Conservation (phyloP, 2,113 vertebrate genomes). For the Pyrgilauda ruficollis region DNA sequence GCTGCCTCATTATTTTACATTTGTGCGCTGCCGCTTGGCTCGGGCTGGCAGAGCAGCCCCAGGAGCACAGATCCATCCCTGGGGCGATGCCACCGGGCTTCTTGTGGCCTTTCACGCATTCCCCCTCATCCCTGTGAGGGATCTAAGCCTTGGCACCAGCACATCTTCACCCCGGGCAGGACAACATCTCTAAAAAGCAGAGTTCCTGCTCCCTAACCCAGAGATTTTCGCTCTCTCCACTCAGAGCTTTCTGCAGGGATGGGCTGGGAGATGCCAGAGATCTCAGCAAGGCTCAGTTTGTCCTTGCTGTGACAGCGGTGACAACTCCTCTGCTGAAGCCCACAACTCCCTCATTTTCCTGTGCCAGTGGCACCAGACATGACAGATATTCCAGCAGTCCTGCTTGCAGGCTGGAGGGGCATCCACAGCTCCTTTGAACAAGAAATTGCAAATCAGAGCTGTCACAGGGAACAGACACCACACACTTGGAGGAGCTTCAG, state of each 20-base stretch:
- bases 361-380: neutral
- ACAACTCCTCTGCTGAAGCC: neutral
- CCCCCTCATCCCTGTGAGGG: neutral
- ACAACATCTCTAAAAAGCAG: neutral
- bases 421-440: neutral
- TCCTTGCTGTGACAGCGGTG: neutral
- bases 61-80: neutral
- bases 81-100: neutral
- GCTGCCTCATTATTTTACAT: constrained; percentile 72
- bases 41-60: neutral
- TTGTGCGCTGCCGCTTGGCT: constrained; percentile 13
- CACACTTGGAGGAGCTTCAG: neutral
- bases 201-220: neutral
- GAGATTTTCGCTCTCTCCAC: neutral
- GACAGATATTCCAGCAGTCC: neutral
- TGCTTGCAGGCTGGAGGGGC: neutral
- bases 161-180: neutral
- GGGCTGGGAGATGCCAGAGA: fast-evolving
- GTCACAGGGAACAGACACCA: neutral
- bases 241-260: neutral
- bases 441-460: neutral
- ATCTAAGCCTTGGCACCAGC: neutral
- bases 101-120: neutral
- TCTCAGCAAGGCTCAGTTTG: neutral
- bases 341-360: neutral